Evolutionary conservation across 2,888 invertebrate genomes (phyloP), one percentile per base, ranked within the genome.

Genomic region (Melolontha melolontha): DNA sequence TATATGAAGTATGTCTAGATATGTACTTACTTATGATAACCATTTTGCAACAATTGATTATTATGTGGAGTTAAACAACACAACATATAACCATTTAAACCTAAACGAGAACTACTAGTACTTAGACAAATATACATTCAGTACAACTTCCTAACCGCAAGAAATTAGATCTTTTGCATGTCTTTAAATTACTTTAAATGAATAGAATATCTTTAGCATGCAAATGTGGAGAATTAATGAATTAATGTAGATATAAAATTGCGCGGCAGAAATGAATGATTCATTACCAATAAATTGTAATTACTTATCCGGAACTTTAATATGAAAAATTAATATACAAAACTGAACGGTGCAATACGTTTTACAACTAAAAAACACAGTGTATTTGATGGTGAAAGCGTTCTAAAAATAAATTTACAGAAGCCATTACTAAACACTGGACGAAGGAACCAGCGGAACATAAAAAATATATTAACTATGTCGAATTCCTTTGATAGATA

Each of bases 341-440:
- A 22, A 22, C 22, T 22, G 2, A 2, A 22, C 4, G 22, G 22
- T 4, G 22, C 4, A 22, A 22, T 22, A 22, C 22, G 1, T 22
- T 22, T 22, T 22, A 22, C 22, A 22, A 1, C 22, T 4, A 22
- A 22, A 22, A 22, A 22, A 4, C 22, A 22, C 22, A 22, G 22
- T 2, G 22, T 4, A 22, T 22, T 22, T 22, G 22, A 22, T 22
- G 22, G 4, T 22, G 22, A 22, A 12, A 47, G 47, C 1, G 34
- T 16, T 47, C 16, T 16, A 10, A 62, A 57, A 57, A 62, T 47
- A 47, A 47, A 57, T 16, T 47, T 11, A 29, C 6, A 44, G 44
- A 44, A 59, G 16, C 29, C 14, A 34, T 47, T 29, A 39, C n/a
- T 44, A 27, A 44, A 44, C 14, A 11, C 59, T 8, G 27, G 10